Conservation (phyloP, 2,888 invertebrate species). For the Callosobruchus maculatus region DNA sequence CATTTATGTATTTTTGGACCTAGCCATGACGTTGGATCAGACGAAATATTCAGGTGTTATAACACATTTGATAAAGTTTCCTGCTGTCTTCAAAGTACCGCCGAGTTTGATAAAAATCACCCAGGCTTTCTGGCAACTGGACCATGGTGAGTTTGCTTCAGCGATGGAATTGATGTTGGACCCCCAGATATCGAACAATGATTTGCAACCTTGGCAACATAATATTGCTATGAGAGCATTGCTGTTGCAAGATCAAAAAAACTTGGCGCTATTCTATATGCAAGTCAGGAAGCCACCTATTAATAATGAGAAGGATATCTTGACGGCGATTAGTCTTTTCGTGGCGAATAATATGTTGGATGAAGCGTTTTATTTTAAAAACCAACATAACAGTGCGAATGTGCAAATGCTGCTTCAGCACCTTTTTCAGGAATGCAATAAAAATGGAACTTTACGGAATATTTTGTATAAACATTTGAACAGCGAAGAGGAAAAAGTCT, state of each 20-base stretch:
- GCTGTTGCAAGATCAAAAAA: constrained; percentile 64
- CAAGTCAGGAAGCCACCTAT: constrained; percentile 49
- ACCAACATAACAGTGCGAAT: constrained; percentile 53
- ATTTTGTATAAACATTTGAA: constrained; percentile 62
- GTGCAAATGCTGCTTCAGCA: constrained; percentile 55
- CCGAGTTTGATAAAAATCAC: constrained; percentile 73
- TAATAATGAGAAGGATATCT: constrained; percentile 47
- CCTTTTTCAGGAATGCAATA: constrained; percentile 61
- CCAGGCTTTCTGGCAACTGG: constrained; percentile 86
- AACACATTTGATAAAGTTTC: constrained; percentile 73
- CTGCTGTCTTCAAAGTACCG: constrained; percentile 73
- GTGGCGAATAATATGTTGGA: constrained; percentile 61
- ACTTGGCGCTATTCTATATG: constrained; percentile 68
- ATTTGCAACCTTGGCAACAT: constrained; percentile 72
- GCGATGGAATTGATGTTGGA: constrained; percentile 65
- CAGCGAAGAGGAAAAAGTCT: constrained; percentile 62
- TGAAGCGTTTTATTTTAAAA: constrained; percentile 64
- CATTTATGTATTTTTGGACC: constrained; percentile 77
- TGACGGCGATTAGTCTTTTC: constrained; percentile 59
- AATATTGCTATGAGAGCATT: constrained; percentile 63
- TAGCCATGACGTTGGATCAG: constrained; percentile 67
- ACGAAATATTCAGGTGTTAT: constrained; percentile 57
- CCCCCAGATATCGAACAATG: constrained; percentile 53
- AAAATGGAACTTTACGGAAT: constrained; percentile 55
- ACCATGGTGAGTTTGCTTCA: constrained; percentile 78